A percentile compares a stretch with the other conserved stretches of the same genome.
phyloP scores from a whole-genome alignment of 2,888 invertebrate species.

The Hylaea fasciaria region DNA sequence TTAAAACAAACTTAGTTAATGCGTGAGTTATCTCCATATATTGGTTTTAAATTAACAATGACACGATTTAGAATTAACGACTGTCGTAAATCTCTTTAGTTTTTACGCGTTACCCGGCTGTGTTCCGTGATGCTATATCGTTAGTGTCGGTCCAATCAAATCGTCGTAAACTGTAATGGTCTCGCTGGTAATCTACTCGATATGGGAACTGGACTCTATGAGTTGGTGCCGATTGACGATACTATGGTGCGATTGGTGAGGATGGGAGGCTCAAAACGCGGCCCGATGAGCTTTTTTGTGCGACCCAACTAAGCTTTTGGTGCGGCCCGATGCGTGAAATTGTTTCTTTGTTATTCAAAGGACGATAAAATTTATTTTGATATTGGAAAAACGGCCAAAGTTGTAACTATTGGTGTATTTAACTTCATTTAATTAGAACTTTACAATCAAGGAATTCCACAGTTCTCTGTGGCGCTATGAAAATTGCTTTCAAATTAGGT shows the following conservation, averaged over 20 bases:
- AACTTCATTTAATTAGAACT: not conserved
- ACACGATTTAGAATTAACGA: constrained; percentile 69
- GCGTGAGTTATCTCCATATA: constrained; percentile 64
- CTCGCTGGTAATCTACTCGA: constrained; percentile 74
- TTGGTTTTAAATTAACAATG: constrained; percentile 74
- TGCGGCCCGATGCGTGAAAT: not conserved
- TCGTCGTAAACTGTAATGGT: constrained; percentile 77
- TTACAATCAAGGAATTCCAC: not conserved
- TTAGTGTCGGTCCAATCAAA: constrained; percentile 80
- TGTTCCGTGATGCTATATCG: constrained; percentile 74
- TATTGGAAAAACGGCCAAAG: too few species aligned
- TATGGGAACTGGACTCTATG: constrained; percentile 76
- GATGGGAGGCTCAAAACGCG: constrained; percentile 14
- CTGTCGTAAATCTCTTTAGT: constrained; percentile 73
- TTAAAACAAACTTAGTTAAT: constrained; percentile 56
- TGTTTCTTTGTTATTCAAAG: too few species aligned
- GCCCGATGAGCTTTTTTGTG: constrained; percentile 3
- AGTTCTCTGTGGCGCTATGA: not conserved
- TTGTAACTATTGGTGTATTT: too few species aligned
- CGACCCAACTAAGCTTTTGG: not conserved
- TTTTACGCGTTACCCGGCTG: constrained; percentile 61
- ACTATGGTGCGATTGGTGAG: constrained; percentile 33
- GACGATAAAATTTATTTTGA: too few species aligned
- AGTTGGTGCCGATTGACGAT: constrained; percentile 64
- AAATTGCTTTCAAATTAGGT: not conserved